Base-by-base conservation (phyloP, 2,113 vertebrate species). In the Calypte anna region DNA sequence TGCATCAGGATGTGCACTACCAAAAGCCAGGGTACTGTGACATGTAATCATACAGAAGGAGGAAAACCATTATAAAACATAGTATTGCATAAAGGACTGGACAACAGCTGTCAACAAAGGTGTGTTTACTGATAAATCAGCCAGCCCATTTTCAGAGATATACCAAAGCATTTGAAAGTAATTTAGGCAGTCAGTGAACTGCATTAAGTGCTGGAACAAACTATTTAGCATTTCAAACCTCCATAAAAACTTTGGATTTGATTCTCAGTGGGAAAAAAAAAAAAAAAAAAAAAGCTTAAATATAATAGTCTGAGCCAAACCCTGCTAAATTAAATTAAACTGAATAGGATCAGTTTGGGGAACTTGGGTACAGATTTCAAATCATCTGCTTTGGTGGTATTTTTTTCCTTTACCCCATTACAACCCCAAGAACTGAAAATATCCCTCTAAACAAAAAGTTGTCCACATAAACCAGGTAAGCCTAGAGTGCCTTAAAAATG, bases 21-120 rank as follows among this genome's bases (percentile, higher is more conserved):
- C 46, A 58, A 74, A 82, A 76, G 9, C 23, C 40, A 68, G 36
- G 54, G 17, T 79, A 50, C 44, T 91, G 62, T 91, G 69, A 68
- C 79, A 82, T 58, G 69, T 48, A 88, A 68, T 91, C 61, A 86
- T 50, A 72, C 53, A 79, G 68, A 89, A 93, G 54, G 51, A 82
- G 48, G 38, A 93, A 82, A 93, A 75, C n/a, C 31, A 70, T 74
- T 69, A 85, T 40, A 72, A 93, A 94, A 96, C 96, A 94, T 55
- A 77, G n/a, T 61, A 87, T 43, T 84, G 79, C 50, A 75, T 94
- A 94, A 91, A 95, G 79, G 55, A 51, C 44, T 72, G 62, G 86
- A 95, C 89, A 95, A 82, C 87, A 90, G 51, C 54, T 94, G 87
- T 96, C 93, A 94, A 94, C 79, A 96, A 91, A 97, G 79, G 68